Evolutionary conservation across 2,113 vertebrate genomes (phyloP).

Genomic region (Echinops telfairi): DNA sequence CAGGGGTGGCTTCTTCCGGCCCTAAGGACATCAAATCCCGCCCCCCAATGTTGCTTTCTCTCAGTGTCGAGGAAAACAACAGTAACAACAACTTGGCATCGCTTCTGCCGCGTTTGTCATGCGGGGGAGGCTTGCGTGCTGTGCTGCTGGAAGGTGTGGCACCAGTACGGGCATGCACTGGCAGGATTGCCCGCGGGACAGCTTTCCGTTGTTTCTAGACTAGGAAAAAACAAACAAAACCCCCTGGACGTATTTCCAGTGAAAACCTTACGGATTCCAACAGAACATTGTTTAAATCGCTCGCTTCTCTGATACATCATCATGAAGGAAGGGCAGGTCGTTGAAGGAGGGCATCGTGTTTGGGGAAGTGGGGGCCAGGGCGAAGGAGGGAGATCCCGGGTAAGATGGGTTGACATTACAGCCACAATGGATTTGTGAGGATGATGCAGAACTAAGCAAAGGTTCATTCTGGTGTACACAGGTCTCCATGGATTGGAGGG

Average conservation of each 20-base stretch:
- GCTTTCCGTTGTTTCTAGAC: not conserved
- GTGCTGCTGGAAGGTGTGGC: not conserved
- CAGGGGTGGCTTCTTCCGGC: not conserved
- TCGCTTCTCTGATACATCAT: not conserved
- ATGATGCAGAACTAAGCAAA: not conserved
- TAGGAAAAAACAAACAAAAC: not conserved
- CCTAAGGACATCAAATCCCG: too few species aligned
- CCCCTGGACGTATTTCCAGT: not conserved
- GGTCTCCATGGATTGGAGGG: not conserved
- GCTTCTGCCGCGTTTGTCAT: not conserved
- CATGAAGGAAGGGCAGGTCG: not conserved
- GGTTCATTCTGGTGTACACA: not conserved
- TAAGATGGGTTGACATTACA: not conserved
- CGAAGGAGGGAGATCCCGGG: not conserved
- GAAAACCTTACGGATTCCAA: not conserved
- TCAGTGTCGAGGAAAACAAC: not conserved
- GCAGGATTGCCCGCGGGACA: not conserved
- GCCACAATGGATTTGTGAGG: not conserved
- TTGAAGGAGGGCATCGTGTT: not conserved
- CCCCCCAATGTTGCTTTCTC: conserved; percentile 24
- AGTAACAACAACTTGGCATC: not conserved
- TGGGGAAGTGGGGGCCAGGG: not conserved
- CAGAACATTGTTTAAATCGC: not conserved
- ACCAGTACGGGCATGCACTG: not conserved
- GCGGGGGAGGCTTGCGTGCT: not conserved